Evolutionary conservation across 2,113 vertebrate species (phyloP).

Genomic region (Oxyura jamaicensis): DNA sequence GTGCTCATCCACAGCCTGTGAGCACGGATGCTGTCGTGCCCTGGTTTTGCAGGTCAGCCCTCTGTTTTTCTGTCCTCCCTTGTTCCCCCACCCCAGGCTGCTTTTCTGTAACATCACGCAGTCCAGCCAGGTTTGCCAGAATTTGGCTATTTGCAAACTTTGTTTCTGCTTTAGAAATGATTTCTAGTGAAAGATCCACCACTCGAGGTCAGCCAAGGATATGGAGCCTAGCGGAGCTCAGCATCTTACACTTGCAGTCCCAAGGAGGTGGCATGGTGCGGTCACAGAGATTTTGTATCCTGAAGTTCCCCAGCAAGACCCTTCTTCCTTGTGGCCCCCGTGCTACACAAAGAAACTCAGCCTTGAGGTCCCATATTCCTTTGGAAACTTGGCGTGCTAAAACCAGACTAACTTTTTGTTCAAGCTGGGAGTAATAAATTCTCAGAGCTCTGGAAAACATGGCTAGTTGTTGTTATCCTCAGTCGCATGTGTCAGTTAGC

Average conservation of each 20-base stretch:
- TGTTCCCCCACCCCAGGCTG: background rate
- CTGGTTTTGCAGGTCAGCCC: background rate
- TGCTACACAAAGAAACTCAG: background rate
- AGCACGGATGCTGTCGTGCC: rapidly evolving
- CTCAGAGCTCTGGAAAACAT: background rate
- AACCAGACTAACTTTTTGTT: background rate
- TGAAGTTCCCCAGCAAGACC: background rate
- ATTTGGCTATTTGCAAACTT: background rate
- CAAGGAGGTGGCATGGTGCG: background rate
- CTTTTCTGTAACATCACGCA: background rate
- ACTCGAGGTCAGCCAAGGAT: background rate
- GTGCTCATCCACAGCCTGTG: background rate
- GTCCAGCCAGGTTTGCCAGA: background rate
- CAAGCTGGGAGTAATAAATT: background rate
- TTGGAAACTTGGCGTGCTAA: background rate
- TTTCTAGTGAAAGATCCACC: background rate
- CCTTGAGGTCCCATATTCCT: background rate
- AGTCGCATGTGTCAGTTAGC: background rate
- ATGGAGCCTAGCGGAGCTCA: background rate
- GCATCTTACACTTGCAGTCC: background rate
- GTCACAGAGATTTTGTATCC: background rate
- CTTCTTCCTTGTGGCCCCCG: background rate
- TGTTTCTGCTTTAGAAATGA: background rate
- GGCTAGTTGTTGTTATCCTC: background rate
- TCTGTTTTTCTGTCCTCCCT: background rate